These are phyloP conservation scores for Anastrepha obliqua DNA, from an alignment of 1,140 invertebrate species.

Conservation along the genomic window DNA sequence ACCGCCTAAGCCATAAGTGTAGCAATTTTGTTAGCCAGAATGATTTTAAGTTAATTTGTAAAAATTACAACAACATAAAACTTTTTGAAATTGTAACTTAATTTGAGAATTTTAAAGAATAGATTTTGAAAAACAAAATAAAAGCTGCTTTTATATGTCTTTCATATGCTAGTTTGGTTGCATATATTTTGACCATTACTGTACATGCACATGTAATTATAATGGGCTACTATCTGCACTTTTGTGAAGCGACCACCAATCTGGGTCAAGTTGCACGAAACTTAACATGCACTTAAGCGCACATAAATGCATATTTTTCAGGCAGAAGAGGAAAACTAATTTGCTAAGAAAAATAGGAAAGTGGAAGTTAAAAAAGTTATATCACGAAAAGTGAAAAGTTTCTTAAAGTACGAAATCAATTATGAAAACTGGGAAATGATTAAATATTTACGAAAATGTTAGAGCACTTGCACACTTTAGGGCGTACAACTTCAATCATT, in stretches of 20 bases:
- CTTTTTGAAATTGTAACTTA: too few species aligned
- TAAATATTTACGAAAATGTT: not conserved
- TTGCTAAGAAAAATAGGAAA: not conserved
- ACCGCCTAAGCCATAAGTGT: too few species aligned
- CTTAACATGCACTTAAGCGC: constrained; percentile 4
- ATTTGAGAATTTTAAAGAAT: too few species aligned
- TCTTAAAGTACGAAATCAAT: too few species aligned
- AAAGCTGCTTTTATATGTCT: too few species aligned
- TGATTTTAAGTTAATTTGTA: too few species aligned
- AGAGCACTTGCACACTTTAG: constrained; percentile 15
- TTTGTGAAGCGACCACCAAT: not conserved
- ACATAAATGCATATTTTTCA: not conserved
- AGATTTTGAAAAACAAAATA: too few species aligned
- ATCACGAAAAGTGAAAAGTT: not conserved
- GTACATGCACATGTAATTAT: too few species aligned
- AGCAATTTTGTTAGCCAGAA: too few species aligned
- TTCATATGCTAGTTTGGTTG: too few species aligned
- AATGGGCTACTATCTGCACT: not conserved
- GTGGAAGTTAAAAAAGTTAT: not conserved
- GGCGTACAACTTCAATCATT: not conserved
- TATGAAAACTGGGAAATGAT: not conserved
- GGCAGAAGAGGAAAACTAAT: not conserved
- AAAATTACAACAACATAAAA: too few species aligned
- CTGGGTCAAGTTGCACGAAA: constrained; percentile 8
- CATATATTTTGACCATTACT: too few species aligned